phyloP scores from a whole-genome alignment of 2,888 invertebrate species.

The Marasmarcha lunaedactyla region DNA sequence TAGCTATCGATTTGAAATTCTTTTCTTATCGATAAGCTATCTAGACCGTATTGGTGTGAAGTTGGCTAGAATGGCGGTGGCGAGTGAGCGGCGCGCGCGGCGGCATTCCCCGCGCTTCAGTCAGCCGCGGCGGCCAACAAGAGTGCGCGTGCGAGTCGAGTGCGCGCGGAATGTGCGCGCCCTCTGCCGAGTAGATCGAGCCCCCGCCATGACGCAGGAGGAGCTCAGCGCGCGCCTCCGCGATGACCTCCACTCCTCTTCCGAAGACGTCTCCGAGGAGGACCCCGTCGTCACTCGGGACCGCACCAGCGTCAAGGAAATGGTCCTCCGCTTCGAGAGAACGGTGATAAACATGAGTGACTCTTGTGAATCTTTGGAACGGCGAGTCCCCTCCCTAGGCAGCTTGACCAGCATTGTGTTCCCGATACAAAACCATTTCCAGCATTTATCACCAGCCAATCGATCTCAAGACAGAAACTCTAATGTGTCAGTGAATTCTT shows the following conservation, averaged over 20 bases:
- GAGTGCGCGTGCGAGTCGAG: conserved; percentile 24
- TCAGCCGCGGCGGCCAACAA: conserved; percentile 23
- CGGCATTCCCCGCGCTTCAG: too few relatives aligned
- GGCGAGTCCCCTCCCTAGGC: conserved; percentile 39
- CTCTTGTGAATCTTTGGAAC: conserved; percentile 47
- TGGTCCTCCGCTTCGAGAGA: conserved; percentile 56
- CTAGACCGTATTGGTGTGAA: too few relatives aligned
- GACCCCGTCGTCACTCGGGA: conserved; percentile 48
- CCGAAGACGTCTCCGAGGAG: conserved; percentile 39
- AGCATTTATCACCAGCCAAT: conserved; percentile 38
- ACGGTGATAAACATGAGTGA: conserved; percentile 33
- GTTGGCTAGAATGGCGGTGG: background rate
- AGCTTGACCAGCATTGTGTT: conserved; percentile 53
- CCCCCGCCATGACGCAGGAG: conserved; percentile 52
- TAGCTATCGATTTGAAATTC: too few relatives aligned
- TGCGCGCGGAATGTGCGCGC: conserved; percentile 38
- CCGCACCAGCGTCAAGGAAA: conserved; percentile 49
- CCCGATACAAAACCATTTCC: conserved; percentile 48
- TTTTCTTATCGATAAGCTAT: too few relatives aligned
- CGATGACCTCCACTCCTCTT: conserved; percentile 39
- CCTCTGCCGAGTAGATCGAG: conserved; percentile 36
- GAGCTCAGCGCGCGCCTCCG: conserved; percentile 37
- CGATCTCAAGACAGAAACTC: conserved; percentile 55
- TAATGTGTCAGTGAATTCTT: conserved; percentile 61
- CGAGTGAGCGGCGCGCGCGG: conserved; percentile 28